Conservation (phyloP, 2,113 vertebrate genomes). For the Butastur rufipennis region DNA sequence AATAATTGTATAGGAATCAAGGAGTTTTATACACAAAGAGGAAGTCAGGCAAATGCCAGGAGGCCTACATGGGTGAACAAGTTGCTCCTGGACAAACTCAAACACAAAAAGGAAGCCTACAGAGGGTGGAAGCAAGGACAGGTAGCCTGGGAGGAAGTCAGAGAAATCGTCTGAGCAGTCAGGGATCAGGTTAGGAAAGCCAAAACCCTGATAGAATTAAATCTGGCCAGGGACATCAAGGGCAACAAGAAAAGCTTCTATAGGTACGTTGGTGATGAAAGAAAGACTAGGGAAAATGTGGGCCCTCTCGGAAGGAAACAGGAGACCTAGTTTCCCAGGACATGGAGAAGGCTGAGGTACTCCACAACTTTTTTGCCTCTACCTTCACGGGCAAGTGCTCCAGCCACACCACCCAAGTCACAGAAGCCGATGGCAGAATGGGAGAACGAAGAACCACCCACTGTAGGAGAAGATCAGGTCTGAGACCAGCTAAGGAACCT, state of each 20-base stretch:
- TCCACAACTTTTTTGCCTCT: too few relatives aligned
- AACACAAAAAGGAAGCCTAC: not conserved
- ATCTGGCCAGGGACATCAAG: not conserved
- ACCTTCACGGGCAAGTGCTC: not conserved
- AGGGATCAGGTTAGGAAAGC: too few relatives aligned
- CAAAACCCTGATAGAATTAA: not conserved
- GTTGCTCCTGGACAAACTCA: not conserved
- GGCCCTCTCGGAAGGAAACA: not conserved
- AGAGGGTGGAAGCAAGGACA: not conserved
- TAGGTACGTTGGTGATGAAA: not conserved
- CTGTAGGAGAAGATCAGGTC: not conserved
- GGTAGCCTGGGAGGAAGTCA: not conserved
- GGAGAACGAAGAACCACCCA: not conserved
- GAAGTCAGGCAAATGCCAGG: not conserved
- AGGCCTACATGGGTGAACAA: not conserved
- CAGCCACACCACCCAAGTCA: not conserved
- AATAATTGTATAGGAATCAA: not conserved
- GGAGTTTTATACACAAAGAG: not conserved
- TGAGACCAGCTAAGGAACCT: not conserved
- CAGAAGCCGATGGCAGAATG: not conserved
- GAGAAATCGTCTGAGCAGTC: not conserved
- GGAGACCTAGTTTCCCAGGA: not conserved
- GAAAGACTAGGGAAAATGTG: not conserved
- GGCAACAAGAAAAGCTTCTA: not conserved
- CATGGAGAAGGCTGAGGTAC: not conserved